A percentile compares a stretch with the other conserved stretches of the same genome.
Conservation (phyloP, 2,888 invertebrate genomes). For the Ochropleura leucogaster region DNA sequence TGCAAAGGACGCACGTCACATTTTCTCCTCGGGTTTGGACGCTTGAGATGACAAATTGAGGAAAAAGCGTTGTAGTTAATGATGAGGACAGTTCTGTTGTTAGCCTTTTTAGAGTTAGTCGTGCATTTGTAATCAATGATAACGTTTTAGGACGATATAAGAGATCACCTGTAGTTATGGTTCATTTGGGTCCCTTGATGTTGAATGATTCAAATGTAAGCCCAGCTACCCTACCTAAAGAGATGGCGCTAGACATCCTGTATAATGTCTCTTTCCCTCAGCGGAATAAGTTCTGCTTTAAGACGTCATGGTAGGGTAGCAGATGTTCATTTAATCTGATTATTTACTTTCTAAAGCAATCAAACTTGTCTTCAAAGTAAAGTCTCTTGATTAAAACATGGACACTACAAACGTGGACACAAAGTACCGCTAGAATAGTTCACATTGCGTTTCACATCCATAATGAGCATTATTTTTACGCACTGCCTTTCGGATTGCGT, state of each 20-base stretch:
- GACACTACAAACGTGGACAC: background rate
- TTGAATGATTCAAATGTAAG: background rate
- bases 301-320: no score
- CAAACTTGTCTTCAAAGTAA: background rate
- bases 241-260: no score
- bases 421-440: background rate
- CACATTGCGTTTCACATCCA: background rate
- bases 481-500: slow-evolving; percentile 8
- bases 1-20: slow-evolving; percentile 48
- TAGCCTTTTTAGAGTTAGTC: slow-evolving; percentile 6
- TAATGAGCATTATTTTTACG: slow-evolving; percentile 13
- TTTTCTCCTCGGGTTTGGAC: slow-evolving; percentile 25
- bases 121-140: slow-evolving; percentile 20
- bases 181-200: background rate
- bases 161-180: background rate
- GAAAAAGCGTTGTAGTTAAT: slow-evolving; percentile 32
- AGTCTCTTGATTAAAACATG: background rate
- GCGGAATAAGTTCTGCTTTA: no score
- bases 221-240: no score
- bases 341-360: background rate
- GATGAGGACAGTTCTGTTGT: background rate
- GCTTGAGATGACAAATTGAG: slow-evolving; percentile 44
- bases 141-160: background rate
- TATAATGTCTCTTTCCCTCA: no score
- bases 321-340: background rate